These are phyloP conservation scores for Leptogaster cylindrica DNA, from an alignment of 2,888 invertebrate genomes.

Conservation along the genomic window DNA sequence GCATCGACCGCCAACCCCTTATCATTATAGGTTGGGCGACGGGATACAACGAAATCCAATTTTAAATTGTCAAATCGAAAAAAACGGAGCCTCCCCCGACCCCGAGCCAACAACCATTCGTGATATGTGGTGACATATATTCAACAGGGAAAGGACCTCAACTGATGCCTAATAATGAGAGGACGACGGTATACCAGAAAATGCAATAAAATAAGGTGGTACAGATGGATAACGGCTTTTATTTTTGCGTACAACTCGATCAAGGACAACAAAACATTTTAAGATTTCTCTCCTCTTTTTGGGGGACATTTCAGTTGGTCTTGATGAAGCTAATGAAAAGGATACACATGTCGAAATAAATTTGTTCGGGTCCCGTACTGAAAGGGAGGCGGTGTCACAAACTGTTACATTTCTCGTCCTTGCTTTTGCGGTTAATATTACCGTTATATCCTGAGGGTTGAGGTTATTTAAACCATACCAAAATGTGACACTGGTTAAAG, in stretches of 20 bases:
- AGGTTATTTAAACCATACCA: too few species aligned
- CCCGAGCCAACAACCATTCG: background rate
- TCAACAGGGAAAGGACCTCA: conserved; percentile 20
- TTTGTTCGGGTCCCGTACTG: background rate
- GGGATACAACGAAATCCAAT: conserved; percentile 45
- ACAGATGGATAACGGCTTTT: background rate
- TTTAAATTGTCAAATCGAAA: conserved; percentile 46
- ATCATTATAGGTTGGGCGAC: conserved; percentile 20
- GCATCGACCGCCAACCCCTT: conserved; percentile 43
- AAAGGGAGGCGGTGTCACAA: conserved; percentile 27
- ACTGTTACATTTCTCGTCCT: conserved; percentile 36
- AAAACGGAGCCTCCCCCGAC: conserved; percentile 39
- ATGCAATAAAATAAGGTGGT: conserved; percentile 45
- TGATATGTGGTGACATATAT: conserved; percentile 13
- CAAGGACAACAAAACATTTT: conserved; percentile 26
- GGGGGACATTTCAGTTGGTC: too few species aligned
- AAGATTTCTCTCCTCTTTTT: conserved; percentile 16
- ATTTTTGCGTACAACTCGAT: conserved; percentile 26
- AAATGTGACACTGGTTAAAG: too few species aligned
- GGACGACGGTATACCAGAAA: conserved; percentile 44
- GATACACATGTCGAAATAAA: conserved; percentile 43
- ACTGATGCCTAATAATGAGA: conserved; percentile 36
- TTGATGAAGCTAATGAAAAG: conserved; percentile 46
- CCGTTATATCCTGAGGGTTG: too few species aligned
- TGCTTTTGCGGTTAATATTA: background rate